Base-by-base conservation (phyloP, 2,797 vertebrate species). In the Staurois parvus region DNA sequence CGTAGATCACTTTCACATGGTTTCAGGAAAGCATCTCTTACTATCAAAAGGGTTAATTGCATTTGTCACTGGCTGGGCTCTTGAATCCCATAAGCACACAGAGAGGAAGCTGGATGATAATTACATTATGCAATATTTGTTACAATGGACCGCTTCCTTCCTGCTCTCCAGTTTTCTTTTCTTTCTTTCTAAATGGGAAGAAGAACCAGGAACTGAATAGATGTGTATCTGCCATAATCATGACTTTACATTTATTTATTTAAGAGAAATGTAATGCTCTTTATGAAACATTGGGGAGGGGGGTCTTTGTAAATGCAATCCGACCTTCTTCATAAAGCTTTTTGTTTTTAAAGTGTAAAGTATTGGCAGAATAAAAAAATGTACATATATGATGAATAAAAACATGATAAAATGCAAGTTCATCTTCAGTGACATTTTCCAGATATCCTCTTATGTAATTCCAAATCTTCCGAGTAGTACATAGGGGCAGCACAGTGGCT, bases 41-140 rank as follows among this genome's bases (percentile, higher is more conserved):
- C 34, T 66, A 78, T 72, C n/a, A 30, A 77, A 86, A 62, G 85
- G 74, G 85, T 86, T 82, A 82, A 82, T 83, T 83, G 68, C 68
- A 73, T 82, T 67, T 86, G 85, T 86, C 85, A 83, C 75, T 79
- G 79, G 32, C 21, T 68, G 68, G 69, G 69, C 56, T 42, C 56
- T 66, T 73, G 68, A 73, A 83, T 86, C 68, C 68, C 52, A 37
- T 73, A 79, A 86, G 59, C 85, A 86, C 85, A 86, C 56, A 67
- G 40, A 86, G 85, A 86, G 85, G 85, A 86, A 78, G 80, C 81
- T 29, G 52, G 24, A 73, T 56, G 74, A 79, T 86, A 86, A 86
- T 86, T 73, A 67, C 80, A 86, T 86, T 83, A 86, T 86, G 59
- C 72, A 73, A 83, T 79, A 79, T 86, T 86, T 86, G 59, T 29